Base-by-base conservation (phyloP, 2,888 invertebrate genomes). In the Gastrophysa polygoni region DNA sequence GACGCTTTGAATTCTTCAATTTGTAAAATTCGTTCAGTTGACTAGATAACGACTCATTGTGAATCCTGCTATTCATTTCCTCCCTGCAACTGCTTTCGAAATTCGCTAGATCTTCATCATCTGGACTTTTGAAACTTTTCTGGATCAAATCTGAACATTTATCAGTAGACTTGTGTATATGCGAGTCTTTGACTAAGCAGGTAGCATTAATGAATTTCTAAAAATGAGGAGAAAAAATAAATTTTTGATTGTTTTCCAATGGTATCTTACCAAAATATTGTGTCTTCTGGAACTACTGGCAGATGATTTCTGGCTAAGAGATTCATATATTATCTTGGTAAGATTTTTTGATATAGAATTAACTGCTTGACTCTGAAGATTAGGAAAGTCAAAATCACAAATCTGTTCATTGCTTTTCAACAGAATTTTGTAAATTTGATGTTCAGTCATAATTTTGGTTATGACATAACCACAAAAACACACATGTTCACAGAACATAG, bases 241-340 rank as follows among this genome's bases (percentile, higher is more conserved):
- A 50, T 17, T 63, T 47, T 24, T 18, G 21, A 55, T 11, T 32
- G 7, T 18, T 28, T 8, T 28, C 34, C 11, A 55, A 29, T 49
- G 17, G 14, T 34, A 24, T 24, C 7, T 58, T 69, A 73, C 73
- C 68, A 73, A 57, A 29, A 69, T 28, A 59, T 73, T 68, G 57
- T 52, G 71, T 64, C 62, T 70, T 71, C 4, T 24, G 4, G 7
- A 24, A 7, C 24, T 60, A 59, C 69, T 68, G 5, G 65, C 58
- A 43, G 47, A 56, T n/a, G 69, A 71, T 58, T 71, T 71, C 24
- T 65, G 60, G 56, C 70, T 70, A 17, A 71, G 59, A 5, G 69
- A 66, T 43, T 68, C 68, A 55, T 67, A 72, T 43, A 73, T 66
- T 16, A 68, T 56, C 20, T 71, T 65, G 14, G 69, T 57, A 32